These are phyloP conservation scores for Luperina testacea DNA, from an alignment of 2,888 invertebrate genomes.

Conservation along the genomic window DNA sequence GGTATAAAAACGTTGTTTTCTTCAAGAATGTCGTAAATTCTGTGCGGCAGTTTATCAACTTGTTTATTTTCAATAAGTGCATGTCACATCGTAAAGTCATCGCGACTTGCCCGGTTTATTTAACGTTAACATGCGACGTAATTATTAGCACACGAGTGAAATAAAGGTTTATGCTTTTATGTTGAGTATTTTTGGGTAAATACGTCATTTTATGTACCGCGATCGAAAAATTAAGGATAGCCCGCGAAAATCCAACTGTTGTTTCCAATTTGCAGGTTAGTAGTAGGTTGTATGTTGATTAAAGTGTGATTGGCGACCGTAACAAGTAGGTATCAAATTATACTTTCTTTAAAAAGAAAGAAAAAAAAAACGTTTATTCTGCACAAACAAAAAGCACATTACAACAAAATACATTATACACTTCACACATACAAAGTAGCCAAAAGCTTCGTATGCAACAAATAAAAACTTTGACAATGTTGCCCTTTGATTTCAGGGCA, in stretches of 20 bases:
- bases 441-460: no score
- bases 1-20: constrained; percentile 54
- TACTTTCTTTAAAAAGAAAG: no score
- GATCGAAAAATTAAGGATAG: not conserved
- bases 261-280: not conserved
- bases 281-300: not conserved
- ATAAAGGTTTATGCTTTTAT: constrained; percentile 2
- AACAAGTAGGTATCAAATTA: no score
- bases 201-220: not conserved
- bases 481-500: not conserved
- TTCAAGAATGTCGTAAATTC: constrained; percentile 53
- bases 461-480: no score
- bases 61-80: constrained; percentile 55
- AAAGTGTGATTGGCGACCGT: not conserved
- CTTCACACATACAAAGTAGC: no score
- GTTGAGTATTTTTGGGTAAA: not conserved
- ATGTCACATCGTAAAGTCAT: constrained; percentile 54
- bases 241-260: not conserved
- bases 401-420: not conserved
- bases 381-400: not conserved
- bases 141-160: constrained; percentile 29
- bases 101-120: constrained; percentile 29
- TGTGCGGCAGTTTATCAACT: constrained; percentile 43
- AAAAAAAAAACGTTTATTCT: not conserved
- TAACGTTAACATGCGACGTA: constrained; percentile 44